These are phyloP conservation scores for Hypotaenidia philippensis DNA, from an alignment of 2,797 vertebrate genomes.

Conservation along the genomic window DNA sequence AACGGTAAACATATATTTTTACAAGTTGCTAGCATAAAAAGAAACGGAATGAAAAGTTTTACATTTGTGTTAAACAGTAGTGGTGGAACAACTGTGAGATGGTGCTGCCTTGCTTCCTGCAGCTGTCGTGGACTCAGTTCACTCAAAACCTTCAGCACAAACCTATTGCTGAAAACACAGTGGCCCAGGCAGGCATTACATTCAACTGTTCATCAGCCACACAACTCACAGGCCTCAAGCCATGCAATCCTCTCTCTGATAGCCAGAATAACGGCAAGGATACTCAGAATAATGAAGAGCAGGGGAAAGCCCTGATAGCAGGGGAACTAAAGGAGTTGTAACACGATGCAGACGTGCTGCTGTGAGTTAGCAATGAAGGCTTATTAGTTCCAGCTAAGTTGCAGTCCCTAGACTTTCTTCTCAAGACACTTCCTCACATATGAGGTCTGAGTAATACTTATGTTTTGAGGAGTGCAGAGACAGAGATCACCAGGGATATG, in stretches of 20 bases:
- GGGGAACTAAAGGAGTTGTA: background rate
- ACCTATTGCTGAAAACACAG: fast-evolving
- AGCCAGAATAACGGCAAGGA: background rate
- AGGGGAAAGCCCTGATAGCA: background rate
- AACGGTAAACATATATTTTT: background rate
- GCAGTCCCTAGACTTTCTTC: background rate
- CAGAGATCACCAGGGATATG: background rate
- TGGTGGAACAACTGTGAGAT: background rate
- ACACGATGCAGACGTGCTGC: fast-evolving
- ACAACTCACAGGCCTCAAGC: background rate
- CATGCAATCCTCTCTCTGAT: background rate
- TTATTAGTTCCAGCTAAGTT: background rate
- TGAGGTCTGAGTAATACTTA: background rate
- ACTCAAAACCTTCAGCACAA: background rate
- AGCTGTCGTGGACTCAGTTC: background rate
- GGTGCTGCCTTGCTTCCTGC: background rate
- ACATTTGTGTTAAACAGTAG: background rate
- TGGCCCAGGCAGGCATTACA: fast-evolving
- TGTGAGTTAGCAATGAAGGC: background rate
- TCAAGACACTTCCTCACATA: background rate
- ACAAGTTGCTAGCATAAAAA: background rate
- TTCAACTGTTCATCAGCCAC: background rate
- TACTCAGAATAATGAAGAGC: background rate
- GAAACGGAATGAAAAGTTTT: background rate
- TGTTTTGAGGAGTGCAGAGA: background rate